Percentiles rank a stretch among this genome's conserved stretches.
Conservation (phyloP, 2,113 vertebrate genomes). For the Centropus unirufus region DNA sequence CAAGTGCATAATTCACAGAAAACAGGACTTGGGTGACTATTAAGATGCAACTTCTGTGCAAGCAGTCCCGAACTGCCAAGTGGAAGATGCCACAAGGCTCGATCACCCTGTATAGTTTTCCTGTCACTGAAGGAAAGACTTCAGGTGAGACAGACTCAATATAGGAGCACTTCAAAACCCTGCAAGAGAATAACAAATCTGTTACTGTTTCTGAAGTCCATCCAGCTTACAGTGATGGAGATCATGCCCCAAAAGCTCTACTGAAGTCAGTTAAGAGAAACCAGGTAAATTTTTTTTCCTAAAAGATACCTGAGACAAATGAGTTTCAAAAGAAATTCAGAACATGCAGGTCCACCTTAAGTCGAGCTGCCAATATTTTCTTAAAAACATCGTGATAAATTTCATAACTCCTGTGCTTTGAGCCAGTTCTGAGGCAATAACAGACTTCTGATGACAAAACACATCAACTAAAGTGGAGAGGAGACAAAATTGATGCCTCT, state of each 20-base stretch:
- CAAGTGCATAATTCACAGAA: neutral
- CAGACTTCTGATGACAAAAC: neutral
- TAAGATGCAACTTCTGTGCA: neutral
- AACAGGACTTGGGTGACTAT: neutral
- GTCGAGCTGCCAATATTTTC: neutral
- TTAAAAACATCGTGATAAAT: neutral
- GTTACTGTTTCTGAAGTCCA: neutral
- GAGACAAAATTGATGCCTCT: neutral
- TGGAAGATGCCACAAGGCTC: neutral
- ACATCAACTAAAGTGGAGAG: neutral
- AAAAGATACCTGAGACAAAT: neutral
- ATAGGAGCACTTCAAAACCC: neutral
- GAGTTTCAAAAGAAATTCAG: neutral
- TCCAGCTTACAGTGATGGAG: neutral
- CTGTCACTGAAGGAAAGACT: neutral
- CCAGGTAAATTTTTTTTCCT: neutral
- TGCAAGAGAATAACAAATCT: neutral
- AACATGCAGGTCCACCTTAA: neutral
- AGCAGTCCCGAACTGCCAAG: neutral
- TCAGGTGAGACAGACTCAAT: neutral
- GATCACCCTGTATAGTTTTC: neutral
- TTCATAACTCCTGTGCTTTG: neutral
- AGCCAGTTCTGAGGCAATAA: neutral
- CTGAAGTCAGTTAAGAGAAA: neutral
- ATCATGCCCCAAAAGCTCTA: neutral